Percentiles rank a stretch among this genome's conserved stretches.
Evolutionary conservation across 2,888 invertebrate genomes (phyloP).

Genomic region (Volucella inanis): DNA sequence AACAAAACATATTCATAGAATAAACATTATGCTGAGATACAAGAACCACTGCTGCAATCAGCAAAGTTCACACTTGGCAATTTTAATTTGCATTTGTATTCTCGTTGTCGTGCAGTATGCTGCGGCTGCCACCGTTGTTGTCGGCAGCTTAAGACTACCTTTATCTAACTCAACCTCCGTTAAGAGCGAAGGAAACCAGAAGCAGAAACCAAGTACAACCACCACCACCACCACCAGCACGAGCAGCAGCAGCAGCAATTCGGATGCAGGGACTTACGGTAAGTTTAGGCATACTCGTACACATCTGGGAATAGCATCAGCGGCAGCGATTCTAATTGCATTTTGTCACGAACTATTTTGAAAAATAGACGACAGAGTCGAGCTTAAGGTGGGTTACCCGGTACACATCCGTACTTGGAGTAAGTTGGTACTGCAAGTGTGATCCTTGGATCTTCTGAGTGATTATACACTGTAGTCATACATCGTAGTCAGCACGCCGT

Average conservation of each 20-base stretch:
- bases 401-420: too few species aligned
- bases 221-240: too few species aligned
- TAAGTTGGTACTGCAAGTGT: constrained; percentile 6
- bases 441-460: constrained; percentile 17
- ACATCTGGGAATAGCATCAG: constrained; percentile 18
- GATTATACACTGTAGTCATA: constrained; percentile 34
- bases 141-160: constrained; percentile 37
- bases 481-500: background rate
- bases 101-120: constrained; percentile 56
- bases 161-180: constrained; percentile 26
- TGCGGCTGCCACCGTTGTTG: constrained; percentile 28
- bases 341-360: constrained; percentile 79
- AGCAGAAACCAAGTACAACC: background rate
- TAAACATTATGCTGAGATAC: constrained; percentile 64
- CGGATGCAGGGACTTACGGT: constrained; percentile 67
- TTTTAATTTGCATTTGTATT: constrained; percentile 62
- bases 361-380: constrained; percentile 39
- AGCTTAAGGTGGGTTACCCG: constrained; percentile 18
- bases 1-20: constrained; percentile 37
- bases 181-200: constrained; percentile 22
- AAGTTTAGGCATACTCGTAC: constrained; percentile 35
- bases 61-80: constrained; percentile 66
- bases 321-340: constrained; percentile 79
- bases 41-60: constrained; percentile 58
- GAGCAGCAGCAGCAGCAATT: constrained; percentile 34